Evolutionary conservation across 2,797 vertebrate species (phyloP).

Genomic region (Huso huso): DNA sequence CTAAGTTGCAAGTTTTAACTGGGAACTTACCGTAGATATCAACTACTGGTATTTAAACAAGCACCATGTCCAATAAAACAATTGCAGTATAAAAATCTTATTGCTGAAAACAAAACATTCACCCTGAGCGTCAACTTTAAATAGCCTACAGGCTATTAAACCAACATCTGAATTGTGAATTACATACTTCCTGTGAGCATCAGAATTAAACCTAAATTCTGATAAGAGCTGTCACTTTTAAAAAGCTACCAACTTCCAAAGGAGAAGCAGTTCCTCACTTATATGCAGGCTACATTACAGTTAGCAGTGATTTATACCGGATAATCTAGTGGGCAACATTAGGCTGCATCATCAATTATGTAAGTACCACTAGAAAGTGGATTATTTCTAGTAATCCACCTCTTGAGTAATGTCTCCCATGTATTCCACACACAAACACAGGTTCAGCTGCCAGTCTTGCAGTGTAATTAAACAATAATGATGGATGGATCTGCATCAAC

Average conservation of each 20-base stretch:
- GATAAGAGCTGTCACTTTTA: constrained; percentile 20
- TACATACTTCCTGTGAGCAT: constrained; percentile 7
- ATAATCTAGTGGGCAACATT: constrained; percentile 14
- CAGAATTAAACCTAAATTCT: constrained; percentile 14
- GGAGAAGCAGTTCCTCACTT: constrained; percentile 12
- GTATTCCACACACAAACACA: not conserved
- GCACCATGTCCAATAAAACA: too few relatives aligned
- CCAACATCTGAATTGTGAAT: constrained; percentile 9
- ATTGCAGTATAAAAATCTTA: not conserved
- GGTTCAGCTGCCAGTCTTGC: not conserved
- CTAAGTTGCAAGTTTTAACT: too few relatives aligned
- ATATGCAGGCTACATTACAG: constrained; percentile 11
- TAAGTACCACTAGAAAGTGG: constrained; percentile 6
- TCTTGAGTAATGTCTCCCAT: not conserved
- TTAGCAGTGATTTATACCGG: constrained; percentile 15
- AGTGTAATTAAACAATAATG: not conserved
- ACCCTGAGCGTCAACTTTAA: not conserved
- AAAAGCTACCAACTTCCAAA: constrained; percentile 15
- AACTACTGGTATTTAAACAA: too few relatives aligned
- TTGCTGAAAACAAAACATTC: not conserved
- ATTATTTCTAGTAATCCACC: constrained; percentile 5
- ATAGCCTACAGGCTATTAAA: constrained; percentile 1
- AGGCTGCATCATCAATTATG: constrained; percentile 9
- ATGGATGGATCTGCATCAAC: not conserved
- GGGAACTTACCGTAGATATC: too few relatives aligned